These are phyloP conservation scores for Diglossa cyanea DNA, from an alignment of 2,797 vertebrate genomes.

Conservation along the genomic window DNA sequence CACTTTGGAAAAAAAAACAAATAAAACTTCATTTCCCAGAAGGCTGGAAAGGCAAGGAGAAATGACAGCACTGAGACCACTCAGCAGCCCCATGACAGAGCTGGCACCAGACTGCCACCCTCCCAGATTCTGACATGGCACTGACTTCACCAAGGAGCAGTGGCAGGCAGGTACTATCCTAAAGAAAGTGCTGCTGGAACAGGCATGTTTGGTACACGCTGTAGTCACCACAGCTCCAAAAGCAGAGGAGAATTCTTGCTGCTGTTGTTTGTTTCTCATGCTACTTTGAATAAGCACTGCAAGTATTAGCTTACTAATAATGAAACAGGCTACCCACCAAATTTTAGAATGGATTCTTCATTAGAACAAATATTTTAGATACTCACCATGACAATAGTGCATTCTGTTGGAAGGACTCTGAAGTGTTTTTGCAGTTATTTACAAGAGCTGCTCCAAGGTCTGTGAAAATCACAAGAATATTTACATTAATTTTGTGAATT, in stretches of 20 bases:
- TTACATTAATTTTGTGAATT: neutral
- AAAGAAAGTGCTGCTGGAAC: neutral
- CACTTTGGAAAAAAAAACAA: neutral
- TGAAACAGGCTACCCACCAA: neutral
- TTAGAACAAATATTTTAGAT: neutral
- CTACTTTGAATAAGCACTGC: neutral
- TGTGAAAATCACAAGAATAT: neutral
- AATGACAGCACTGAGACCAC: neutral
- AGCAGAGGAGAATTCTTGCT: neutral
- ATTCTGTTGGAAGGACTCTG: neutral
- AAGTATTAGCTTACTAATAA: neutral
- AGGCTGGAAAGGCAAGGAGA: neutral
- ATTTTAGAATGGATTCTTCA: neutral
- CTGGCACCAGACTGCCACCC: fast-evolving
- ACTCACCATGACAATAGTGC: neutral
- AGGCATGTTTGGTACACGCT: fast-evolving
- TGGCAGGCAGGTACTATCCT: neutral
- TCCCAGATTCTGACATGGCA: fast-evolving
- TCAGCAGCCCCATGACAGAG: neutral
- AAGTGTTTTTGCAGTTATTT: neutral
- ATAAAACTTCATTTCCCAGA: neutral
- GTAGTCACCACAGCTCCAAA: neutral
- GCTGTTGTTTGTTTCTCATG: neutral
- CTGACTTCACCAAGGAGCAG: neutral
- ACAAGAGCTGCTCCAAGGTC: neutral